These are phyloP conservation scores for Neolamprologus sp. DNA, from an alignment of 2,113 vertebrate species.

Conservation along the genomic window DNA sequence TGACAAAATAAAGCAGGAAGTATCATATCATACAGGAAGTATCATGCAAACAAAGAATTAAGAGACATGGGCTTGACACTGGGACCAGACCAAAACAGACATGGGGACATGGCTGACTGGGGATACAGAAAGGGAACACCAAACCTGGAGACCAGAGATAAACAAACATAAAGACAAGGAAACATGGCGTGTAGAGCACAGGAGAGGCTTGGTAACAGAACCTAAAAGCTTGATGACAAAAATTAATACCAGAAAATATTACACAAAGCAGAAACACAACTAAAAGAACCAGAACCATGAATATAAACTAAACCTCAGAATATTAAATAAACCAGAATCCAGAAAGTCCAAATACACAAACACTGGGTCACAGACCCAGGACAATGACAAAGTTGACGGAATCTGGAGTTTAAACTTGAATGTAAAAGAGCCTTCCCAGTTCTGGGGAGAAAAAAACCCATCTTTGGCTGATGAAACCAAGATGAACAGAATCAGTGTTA, in stretches of 20 bases:
- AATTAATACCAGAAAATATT: background rate
- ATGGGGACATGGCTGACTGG: background rate
- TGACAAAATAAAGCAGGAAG: background rate
- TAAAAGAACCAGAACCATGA: background rate
- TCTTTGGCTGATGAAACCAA: background rate
- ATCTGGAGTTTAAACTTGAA: background rate
- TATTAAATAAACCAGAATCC: background rate
- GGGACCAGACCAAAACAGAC: background rate
- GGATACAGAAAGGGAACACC: background rate
- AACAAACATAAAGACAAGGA: background rate
- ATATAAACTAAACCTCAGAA: background rate
- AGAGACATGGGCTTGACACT: background rate
- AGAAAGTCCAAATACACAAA: background rate
- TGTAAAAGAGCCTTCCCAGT: background rate
- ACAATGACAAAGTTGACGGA: background rate
- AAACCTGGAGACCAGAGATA: background rate
- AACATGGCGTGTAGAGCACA: background rate
- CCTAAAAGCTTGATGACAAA: background rate
- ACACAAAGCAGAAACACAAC: background rate
- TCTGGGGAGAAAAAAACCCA: background rate
- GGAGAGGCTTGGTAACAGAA: background rate
- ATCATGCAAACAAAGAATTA: background rate
- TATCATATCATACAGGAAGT: background rate
- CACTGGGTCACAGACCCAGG: background rate
- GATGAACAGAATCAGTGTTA: background rate